Evolutionary conservation across 2,888 invertebrate species (phyloP).

Genomic region (Cenopis cana): DNA sequence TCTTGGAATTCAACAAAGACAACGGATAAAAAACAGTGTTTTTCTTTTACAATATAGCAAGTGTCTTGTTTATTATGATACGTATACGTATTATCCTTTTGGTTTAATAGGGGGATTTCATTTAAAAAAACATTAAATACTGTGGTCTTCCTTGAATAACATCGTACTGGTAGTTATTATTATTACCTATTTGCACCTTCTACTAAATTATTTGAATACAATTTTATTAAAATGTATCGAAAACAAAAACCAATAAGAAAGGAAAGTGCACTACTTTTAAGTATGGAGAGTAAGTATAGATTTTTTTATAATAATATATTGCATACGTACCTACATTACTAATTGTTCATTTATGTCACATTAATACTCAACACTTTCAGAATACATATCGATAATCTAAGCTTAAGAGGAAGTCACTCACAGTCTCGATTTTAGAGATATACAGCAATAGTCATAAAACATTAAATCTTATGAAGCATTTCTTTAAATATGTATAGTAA

Average conservation of each 20-base stretch:
- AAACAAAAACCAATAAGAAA: neutral
- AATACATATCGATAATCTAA: too few relatives aligned
- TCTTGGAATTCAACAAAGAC: conserved; percentile 12
- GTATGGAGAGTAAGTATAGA: too few relatives aligned
- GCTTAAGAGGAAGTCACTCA: too few relatives aligned
- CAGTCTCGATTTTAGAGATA: too few relatives aligned
- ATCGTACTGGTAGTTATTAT: neutral
- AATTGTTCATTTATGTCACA: too few relatives aligned
- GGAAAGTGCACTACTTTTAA: too few relatives aligned
- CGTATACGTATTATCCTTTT: conserved; percentile 37
- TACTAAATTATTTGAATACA: too few relatives aligned
- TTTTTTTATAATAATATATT: too few relatives aligned
- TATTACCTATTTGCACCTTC: neutral
- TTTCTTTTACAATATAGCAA: conserved; percentile 32
- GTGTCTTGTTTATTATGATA: conserved; percentile 41
- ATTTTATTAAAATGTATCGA: neutral
- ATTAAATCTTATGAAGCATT: neutral
- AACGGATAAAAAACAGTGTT: conserved; percentile 27
- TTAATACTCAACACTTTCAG: too few relatives aligned
- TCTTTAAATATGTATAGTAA: neutral
- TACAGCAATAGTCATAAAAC: too few relatives aligned
- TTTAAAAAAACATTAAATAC: conserved; percentile 18
- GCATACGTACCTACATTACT: too few relatives aligned
- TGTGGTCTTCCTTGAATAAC: neutral
- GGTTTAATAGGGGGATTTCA: conserved; percentile 35